Base-by-base conservation (phyloP, 2,113 vertebrate species). In the Thunnus thynnus region DNA sequence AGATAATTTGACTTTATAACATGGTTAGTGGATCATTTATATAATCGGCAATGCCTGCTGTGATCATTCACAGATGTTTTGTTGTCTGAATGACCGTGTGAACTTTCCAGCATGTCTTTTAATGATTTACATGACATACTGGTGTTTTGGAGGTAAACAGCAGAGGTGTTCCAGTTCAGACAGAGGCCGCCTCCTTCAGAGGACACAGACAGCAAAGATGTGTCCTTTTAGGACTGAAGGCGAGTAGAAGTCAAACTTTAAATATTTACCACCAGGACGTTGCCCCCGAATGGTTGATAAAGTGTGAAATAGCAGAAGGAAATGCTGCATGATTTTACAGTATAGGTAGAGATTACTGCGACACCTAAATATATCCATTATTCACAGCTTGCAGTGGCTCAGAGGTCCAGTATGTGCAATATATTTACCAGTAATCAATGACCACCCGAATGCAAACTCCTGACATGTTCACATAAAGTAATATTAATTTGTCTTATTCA, bases 61-160 rank as follows among this genome's bases (percentile, higher is more conserved):
- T 78, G 82, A 67, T 65, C 65, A 57, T 46, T 16, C 32, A 64
- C 12, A 3, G n/a, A 18, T 60, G n/a, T 70, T 41, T 3, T 72
- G 54, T n/a, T 72, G 14, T 55, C 27, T 61, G 3, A 25, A 41
- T 12, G 1, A 17, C 3, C 16, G 2, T 4, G 62, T 50, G 27
- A 68, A 74, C 10, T 81, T 84, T 90, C 73, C 62, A 46, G 73
- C 56, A 71, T 22, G 5, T 57, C 69, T 82, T 22, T 71, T 62
- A 78, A 88, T 78, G 36, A 87, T 87, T 87, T 64, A 72, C 72
- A 76, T 36, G 63, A 71, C 50, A 27, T 32, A 17, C 50, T 65
- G 60, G 14, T 83, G 78, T 87, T 88, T 76, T 80, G 18, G 72
- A 47, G 5, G 51, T 80, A 76, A 88, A 87, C 84, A 77, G 46